Evolutionary conservation across 53 echinoderm and acorn worm species (phyloP), one percentile per base, ranked within the genome.

Genomic region (Patiria pectinifera): DNA sequence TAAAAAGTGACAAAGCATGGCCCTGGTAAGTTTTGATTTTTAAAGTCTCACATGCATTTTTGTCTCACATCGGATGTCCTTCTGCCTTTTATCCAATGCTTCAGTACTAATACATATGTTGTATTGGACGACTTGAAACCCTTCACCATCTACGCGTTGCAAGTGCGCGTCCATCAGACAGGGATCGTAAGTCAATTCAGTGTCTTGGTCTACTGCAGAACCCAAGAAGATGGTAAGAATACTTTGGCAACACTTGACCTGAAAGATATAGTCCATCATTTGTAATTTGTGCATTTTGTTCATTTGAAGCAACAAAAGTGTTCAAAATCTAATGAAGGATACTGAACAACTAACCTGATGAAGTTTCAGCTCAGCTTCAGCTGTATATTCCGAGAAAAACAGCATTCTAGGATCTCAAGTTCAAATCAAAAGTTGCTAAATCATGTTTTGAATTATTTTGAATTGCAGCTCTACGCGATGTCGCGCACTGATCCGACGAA

Each of bases 81-180:
- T 45, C 48, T 45, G 8, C 78, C 8, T 19, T 53, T 78, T 77
- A 48, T 60, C 18, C 69, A 82, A 9, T 24, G 4, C 74, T 47
- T 74, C 66, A 89, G 92, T 23, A 82, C 90, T 26, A 70, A 85
- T 14, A 72, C 62, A 62, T 23, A 71, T 25, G 70, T 89, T 45
- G 86, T 84, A 21, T 80, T 96, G 45, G 74, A 53, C 4, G 76
- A 94, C 70, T 61, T 97, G 93, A 87, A 89, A 53, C 94, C 96
- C 2, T 94, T 88, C 72, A 97, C 97, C 43, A 83, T 89, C 91
- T 97, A 92, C 62, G 87, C 47, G 46, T 76, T 93, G 80, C 90
- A 72, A 46, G 95, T 95, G 87, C 93, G 92, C 60, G 91, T 93
- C 10, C 25, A 71, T 45, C 92, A 89, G 58, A 24, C 74, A 22